phyloP scores from a whole-genome alignment of 2,113 vertebrate species.

The Aphelocoma coerulescens region DNA sequence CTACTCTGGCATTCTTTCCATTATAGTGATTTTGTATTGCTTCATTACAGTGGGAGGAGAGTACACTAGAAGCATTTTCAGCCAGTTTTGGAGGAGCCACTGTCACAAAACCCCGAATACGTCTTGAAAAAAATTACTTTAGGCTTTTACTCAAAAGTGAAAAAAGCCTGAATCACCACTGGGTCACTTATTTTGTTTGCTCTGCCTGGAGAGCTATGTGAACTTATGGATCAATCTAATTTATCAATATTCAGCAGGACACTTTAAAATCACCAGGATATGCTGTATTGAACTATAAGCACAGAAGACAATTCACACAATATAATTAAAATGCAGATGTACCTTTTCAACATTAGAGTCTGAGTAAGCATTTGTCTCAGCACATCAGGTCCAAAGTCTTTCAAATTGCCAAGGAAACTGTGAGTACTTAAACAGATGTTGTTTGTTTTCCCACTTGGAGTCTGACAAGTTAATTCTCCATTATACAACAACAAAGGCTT shows the following conservation, averaged over 20 bases:
- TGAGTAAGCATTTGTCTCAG: conserved; percentile 77
- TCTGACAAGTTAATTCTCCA: conserved; percentile 94
- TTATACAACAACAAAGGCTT: conserved; percentile 93
- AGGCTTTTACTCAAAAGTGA: background rate
- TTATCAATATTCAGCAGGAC: background rate
- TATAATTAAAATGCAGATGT: background rate
- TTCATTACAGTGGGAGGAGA: background rate
- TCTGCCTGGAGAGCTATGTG: background rate
- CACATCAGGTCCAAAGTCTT: conserved; percentile 57
- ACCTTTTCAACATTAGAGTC: conserved; percentile 89
- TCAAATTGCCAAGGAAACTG: conserved; percentile 75
- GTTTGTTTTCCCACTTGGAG: conserved; percentile 88
- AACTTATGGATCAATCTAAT: background rate
- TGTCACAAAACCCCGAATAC: background rate
- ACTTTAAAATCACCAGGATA: conserved; percentile 1
- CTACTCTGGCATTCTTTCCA: background rate
- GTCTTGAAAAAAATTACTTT: background rate
- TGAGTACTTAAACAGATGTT: conserved; percentile 85
- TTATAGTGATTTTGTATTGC: background rate
- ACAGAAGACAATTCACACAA: background rate
- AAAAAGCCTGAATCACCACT: background rate
- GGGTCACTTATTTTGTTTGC: background rate
- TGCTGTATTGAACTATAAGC: background rate
- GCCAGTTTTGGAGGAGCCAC: background rate
- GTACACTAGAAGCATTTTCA: background rate